A percentile compares a stretch with the other conserved stretches of the same genome.
Conservation (phyloP, 2,797 vertebrate species). For the Morelia viridis region DNA sequence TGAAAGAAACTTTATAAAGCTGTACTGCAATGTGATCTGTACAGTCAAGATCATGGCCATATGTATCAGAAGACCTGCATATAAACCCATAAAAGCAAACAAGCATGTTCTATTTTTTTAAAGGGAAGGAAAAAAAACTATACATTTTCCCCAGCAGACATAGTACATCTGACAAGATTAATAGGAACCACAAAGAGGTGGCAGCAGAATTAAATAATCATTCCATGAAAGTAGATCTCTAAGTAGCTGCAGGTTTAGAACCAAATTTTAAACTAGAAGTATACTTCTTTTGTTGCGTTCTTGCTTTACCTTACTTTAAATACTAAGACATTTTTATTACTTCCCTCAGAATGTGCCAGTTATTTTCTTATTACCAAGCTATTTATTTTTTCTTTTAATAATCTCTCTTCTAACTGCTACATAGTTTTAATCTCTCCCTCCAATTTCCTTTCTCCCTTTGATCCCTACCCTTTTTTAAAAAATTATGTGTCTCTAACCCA, state of each 20-base stretch:
- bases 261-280: neutral
- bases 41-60: neutral
- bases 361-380: neutral
- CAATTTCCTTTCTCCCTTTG: neutral
- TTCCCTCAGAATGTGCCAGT: neutral
- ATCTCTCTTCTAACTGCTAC: neutral
- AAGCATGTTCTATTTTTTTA: slow-evolving; percentile 43
- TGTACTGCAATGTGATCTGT: slow-evolving; percentile 12
- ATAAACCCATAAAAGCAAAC: slow-evolving; percentile 23
- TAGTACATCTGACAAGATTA: neutral
- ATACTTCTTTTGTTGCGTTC: neutral
- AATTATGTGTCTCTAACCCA: neutral
- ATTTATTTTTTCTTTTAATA: neutral
- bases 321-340: neutral
- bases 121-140: neutral
- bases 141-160: neutral
- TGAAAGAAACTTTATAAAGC: neutral
- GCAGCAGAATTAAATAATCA: neutral
- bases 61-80: slow-evolving; percentile 18
- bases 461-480: neutral
- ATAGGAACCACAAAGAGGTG: neutral
- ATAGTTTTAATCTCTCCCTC: neutral
- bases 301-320: neutral
- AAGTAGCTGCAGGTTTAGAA: neutral
- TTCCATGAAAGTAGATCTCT: neutral